These are phyloP conservation scores for Apotomis turbidana DNA, from an alignment of 2,888 invertebrate species.

Conservation along the genomic window DNA sequence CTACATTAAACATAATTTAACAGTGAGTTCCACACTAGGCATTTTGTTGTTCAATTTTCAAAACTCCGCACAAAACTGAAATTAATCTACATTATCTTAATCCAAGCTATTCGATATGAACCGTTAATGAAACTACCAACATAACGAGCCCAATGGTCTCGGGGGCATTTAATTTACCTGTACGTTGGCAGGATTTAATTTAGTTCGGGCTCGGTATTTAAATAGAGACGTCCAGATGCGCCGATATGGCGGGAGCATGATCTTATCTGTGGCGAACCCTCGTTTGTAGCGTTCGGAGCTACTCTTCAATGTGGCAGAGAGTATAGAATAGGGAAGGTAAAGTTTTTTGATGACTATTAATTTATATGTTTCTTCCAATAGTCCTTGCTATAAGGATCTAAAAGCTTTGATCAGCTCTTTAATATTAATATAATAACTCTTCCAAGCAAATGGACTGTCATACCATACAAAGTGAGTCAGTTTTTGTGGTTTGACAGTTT, in stretches of 20 bases:
- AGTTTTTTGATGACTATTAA: no score
- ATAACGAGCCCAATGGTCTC: slow-evolving; percentile 26
- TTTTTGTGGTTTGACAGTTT: no score
- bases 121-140: slow-evolving; percentile 29
- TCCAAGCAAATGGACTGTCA: no score
- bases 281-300: slow-evolving; percentile 47
- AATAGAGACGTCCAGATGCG: slow-evolving; percentile 77
- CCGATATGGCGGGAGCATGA: slow-evolving; percentile 69
- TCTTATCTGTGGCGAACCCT: slow-evolving; percentile 59
- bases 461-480: no score
- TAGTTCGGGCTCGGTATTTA: slow-evolving; percentile 65
- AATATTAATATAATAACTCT: no score
- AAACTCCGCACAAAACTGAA: not conserved
- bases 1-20: no score
- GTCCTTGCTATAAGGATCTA: no score
- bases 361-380: no score
- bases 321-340: not conserved
- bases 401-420: no score
- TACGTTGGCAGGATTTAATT: slow-evolving; percentile 54
- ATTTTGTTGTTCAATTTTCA: not conserved
- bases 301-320: slow-evolving; percentile 23
- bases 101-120: slow-evolving; percentile 19
- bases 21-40: no score
- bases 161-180: slow-evolving; percentile 54
- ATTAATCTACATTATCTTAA: not conserved